Evolutionary conservation across 2,888 invertebrate genomes (phyloP), one percentile per base, ranked within the genome.

Genomic region (Caenorhabditis imperialis): DNA sequence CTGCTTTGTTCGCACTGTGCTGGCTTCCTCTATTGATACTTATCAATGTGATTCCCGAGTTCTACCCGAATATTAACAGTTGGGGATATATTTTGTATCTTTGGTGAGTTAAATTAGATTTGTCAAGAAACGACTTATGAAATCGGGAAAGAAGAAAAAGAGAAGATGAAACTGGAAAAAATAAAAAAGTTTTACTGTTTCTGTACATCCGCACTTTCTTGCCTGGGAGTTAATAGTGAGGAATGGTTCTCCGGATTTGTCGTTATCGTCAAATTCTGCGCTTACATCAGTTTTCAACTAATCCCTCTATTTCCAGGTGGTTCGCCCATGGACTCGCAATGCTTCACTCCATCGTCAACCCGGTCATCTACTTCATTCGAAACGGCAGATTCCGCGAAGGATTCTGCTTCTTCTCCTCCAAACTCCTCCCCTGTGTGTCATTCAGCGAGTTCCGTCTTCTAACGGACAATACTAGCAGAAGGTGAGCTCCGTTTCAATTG

Each of bases 311-410:
- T n/a, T n/a, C 22, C 57, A 84, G 84, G 84, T 88, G 87, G 87
- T 79, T 80, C 30, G 78, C 82, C 12, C 87, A 88, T 53, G 83
- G 85, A 2, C 62, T 85, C n/a, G 88, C 88, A 30, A 88, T 88
- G 88, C 78, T 80, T 14, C 86, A 88, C 48, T 85, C 85, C 8
- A 79, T 82, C 33, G 86, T 87, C 51, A 88, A 88, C 45, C 87
- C 87, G 12, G 75, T 86, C 23, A 78, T 87, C 51, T 88, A 88
- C 67, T 85, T 81, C 67, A 60, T 73, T 33, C 78, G 82, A 44
- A 88, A 85, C 57, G 75, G 78, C 8, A 71, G 96, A 89, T 96
- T 96, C 90, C 92, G 96, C 48, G 92, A 94, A 83, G 96, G 96
- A 8, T 95, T 96, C 72, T 70, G 65, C 55, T 81, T 51, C 42